Evolutionary conservation across 2,888 invertebrate genomes (phyloP).

Genomic region (Catocala nupta): DNA sequence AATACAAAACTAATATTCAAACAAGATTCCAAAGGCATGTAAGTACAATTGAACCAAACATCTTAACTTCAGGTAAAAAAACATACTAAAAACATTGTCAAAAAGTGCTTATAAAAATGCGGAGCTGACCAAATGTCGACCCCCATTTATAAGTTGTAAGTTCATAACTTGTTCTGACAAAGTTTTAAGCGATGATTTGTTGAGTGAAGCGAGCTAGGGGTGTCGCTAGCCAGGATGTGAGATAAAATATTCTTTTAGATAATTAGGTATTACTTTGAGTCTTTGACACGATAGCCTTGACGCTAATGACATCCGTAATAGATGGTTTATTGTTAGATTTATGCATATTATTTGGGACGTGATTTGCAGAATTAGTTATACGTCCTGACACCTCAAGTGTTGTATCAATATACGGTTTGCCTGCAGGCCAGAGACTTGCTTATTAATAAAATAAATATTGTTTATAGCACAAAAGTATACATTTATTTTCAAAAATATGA

Average conservation of each 20-base stretch:
- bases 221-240: constrained; percentile 24
- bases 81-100: constrained; percentile 4
- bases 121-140: constrained; percentile 7
- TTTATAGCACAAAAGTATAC: too few relatives aligned
- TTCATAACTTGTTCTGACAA: constrained; percentile 33
- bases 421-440: too few relatives aligned
- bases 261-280: neutral
- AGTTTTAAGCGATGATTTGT: constrained; percentile 45
- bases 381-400: too few relatives aligned
- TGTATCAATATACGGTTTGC: too few relatives aligned
- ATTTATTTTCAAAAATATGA: too few relatives aligned
- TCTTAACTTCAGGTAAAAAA: constrained; percentile 3
- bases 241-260: neutral
- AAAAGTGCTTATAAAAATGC: constrained; percentile 22
- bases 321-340: neutral
- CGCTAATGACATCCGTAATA: constrained; percentile 3
- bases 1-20: too few relatives aligned
- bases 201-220: constrained; percentile 28
- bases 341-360: too few relatives aligned
- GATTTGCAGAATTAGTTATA: too few relatives aligned
- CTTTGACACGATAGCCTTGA: neutral
- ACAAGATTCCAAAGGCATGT: too few relatives aligned
- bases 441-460: too few relatives aligned
- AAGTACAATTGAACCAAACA: neutral
- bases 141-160: constrained; percentile 30